Base-by-base conservation (phyloP, 1,140 invertebrate species). In the Brachionus asplanchnoidis region DNA sequence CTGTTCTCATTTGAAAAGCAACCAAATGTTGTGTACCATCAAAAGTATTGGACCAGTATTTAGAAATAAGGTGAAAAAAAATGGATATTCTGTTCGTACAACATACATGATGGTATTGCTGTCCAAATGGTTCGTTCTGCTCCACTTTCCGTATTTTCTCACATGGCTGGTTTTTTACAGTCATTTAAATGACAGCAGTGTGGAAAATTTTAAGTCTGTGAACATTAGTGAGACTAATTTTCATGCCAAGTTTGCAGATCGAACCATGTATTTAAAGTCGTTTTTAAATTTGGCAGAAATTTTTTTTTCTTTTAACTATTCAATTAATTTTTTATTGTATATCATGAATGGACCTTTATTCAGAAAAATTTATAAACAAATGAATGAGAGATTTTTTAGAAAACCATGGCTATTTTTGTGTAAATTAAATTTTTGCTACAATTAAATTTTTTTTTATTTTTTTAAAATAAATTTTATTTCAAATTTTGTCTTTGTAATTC, bases 61-160 rank as follows among this genome's bases (percentile, higher is more conserved):
- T 1, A 73, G 20, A 14, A 73, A 42, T 3, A 36, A 40, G 36
- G 5, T 23, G 11, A 26, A 66, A 66, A 66, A 26, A 28, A 73
- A 32, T 70, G 28, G 36, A n/a, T 40, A n/a, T 40, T 73, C 68
- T 36, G 6, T 73, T 8, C 68, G 68, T 8, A 44, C 68, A 2
- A 73, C 68, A n/a, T 73, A 73, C 17, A 36, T 73, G 28, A 32
- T 73, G 36, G 36, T 73, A n/a, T 44, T 73, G 32, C 68, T 73
- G 7, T 73, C 68, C 5, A 73, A 73, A 73, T 73, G 68, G 68
- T 73, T 73, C 20, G 36, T 73, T 40, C 36, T 73, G 8, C 17
- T 73, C 3, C 68, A 73, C 28, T 20, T 73, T 2, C 68, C 68
- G 1, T 73, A 73, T 73, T 73, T 73, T 73, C 4, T 73, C 3